Base-by-base conservation (phyloP, 2,888 invertebrate genomes). In the Drosophila emarginata region DNA sequence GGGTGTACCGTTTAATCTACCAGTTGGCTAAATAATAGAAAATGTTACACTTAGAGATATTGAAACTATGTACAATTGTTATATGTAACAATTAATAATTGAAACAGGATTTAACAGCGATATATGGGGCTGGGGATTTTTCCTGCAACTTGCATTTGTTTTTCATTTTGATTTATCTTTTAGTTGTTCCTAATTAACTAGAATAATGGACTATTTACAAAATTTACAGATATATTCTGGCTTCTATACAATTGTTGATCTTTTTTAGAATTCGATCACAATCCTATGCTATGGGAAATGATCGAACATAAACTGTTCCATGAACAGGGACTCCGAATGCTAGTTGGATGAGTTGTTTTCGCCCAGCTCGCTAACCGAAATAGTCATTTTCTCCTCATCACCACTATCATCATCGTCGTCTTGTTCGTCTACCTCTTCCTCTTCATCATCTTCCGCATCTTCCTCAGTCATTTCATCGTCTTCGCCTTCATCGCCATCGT, bases 241-340 rank as follows among this genome's bases (percentile, higher is more conserved):
- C 11, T 1, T 45, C n/a, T 36, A 56, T 56, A 56, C 36, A 56
- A 56, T 37, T 37, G 7, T 56, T n/a, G 56, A 45, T 45, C 45
- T 56, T 63, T 58, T 21, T 36, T 64, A 37, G 45, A 50, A 50
- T 51, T 54, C 39, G 23, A 50, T 32, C 18, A 58, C 56, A 64
- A 53, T 72, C 52, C 80, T 66, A 60, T 72, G 82, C 78, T 77
- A 87, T 86, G 90, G 90, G 76, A 91, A 91, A 71, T 91, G 89
- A 74, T 91, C 89, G 78, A 91, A 90, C 75, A 88, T 88, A 72
- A 90, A 91, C 91, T 91, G 91, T 91, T 91, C 91, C 88, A 91
- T 90, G 90, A 91, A 90, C 91, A 91, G 91, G 61, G 89, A 85
- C 72, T 91, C 91, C 87, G 90, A 86, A 90, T 91, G 91, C 89